A percentile compares a stretch with the other conserved stretches of the same genome.
Evolutionary conservation across 2,797 vertebrate genomes (phyloP).

Genomic region (Parauchenoglanis punctatus): DNA sequence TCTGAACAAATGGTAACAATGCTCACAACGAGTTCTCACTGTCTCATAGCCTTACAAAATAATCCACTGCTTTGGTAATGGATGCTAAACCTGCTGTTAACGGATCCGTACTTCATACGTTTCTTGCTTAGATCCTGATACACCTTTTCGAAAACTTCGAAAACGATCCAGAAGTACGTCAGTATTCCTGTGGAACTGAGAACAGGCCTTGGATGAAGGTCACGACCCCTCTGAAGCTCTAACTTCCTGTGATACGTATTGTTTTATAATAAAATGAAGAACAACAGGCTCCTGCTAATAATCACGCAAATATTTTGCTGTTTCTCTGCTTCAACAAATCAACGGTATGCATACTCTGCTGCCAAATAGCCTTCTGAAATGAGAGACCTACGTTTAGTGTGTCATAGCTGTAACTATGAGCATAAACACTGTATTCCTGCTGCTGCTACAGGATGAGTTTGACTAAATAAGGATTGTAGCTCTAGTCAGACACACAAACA

Average conservation of each 20-base stretch:
- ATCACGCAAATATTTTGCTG: slow-evolving; percentile 28
- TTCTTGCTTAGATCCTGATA: not conserved
- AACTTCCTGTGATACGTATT: not conserved
- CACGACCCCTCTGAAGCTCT: not conserved
- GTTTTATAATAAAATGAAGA: not conserved
- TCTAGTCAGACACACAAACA: not conserved
- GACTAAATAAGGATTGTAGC: not conserved
- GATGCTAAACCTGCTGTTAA: slow-evolving; percentile 25
- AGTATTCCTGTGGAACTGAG: not conserved
- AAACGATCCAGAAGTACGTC: no score
- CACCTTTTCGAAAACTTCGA: not conserved
- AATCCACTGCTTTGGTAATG: not conserved
- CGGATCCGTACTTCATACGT: not conserved
- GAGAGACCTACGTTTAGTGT: slow-evolving; percentile 33
- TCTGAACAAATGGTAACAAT: not conserved
- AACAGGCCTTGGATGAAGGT: not conserved
- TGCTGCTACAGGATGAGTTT: not conserved
- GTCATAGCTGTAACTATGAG: slow-evolving; percentile 17
- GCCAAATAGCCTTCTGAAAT: slow-evolving; percentile 41
- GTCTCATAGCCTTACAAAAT: not conserved
- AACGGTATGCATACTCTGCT: slow-evolving; percentile 18
- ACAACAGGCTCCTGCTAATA: not conserved
- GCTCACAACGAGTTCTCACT: not conserved
- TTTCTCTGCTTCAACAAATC: slow-evolving; percentile 39
- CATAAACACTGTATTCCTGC: slow-evolving; percentile 12